Percentiles rank a stretch among this genome's conserved stretches.
Conservation (phyloP, 2,888 invertebrate genomes). For the Torymus aiolomorphi region DNA sequence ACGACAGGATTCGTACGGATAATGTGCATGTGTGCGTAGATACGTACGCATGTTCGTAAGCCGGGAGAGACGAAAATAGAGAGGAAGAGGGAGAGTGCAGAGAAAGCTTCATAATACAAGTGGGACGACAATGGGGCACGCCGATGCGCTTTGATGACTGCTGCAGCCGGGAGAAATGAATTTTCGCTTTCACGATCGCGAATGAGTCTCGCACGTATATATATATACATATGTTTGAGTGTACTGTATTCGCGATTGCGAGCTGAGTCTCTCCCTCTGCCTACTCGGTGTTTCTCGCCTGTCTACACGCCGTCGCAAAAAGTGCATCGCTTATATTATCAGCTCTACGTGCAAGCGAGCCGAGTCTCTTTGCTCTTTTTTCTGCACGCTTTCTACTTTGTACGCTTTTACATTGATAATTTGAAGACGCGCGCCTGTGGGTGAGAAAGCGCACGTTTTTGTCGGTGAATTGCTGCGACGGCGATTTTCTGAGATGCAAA, state of each 20-base stretch:
- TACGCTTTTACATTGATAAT: too few species aligned
- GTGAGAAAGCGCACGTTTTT: too few species aligned
- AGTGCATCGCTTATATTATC: conserved; percentile 42
- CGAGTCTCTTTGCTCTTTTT: neutral
- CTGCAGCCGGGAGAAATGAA: conserved; percentile 30
- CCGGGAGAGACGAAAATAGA: too few species aligned
- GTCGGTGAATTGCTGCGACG: too few species aligned
- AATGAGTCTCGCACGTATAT: conserved; percentile 12
- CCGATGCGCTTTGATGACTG: conserved; percentile 41
- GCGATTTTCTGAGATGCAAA: too few species aligned
- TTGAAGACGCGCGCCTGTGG: too few species aligned
- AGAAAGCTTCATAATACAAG: conserved; percentile 12
- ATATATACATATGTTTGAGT: too few species aligned
- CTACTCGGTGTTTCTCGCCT: conserved; percentile 8
- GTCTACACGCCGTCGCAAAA: conserved; percentile 21
- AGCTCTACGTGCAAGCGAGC: neutral
- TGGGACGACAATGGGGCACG: conserved; percentile 11
- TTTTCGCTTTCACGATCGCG: conserved; percentile 29
- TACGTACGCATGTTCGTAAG: too few species aligned
- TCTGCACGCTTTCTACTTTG: neutral
- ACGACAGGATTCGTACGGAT: neutral
- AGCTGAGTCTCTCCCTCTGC: neutral
- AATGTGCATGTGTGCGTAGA: too few species aligned
- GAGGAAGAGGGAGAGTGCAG: too few species aligned
- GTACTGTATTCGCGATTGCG: too few species aligned